Evolutionary conservation across 2,888 invertebrate genomes (phyloP).

Genomic region (Frankliniella fusca): DNA sequence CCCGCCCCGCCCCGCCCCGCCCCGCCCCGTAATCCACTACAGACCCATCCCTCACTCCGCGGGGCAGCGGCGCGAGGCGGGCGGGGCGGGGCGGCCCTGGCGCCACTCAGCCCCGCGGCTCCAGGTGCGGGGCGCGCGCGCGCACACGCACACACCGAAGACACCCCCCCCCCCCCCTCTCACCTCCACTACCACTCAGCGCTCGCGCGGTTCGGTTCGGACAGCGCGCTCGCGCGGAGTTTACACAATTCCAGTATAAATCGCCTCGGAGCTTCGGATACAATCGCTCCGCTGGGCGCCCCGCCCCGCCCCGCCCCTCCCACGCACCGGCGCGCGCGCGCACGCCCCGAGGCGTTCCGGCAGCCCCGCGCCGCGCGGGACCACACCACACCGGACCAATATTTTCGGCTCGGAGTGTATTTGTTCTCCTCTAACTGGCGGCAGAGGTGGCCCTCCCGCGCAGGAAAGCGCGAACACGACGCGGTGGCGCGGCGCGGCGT

Average conservation of each 20-base stretch:
- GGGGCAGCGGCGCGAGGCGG: background rate
- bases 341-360: constrained; percentile 4
- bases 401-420: constrained; percentile 20
- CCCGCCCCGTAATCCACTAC: background rate
- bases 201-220: too few relatives aligned
- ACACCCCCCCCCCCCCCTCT: background rate
- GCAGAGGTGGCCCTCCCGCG: background rate
- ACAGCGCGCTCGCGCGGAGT: background rate
- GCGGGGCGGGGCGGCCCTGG: background rate
- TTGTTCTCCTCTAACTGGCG: background rate
- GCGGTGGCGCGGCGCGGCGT: constrained; percentile 3
- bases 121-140: background rate
- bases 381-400: background rate
- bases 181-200: background rate
- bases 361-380: constrained; percentile 9
- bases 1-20: too few relatives aligned
- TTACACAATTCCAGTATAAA: constrained; percentile 20
- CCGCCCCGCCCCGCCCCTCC: constrained; percentile 35
- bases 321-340: constrained; percentile 36
- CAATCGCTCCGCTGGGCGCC: constrained; percentile 5
- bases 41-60: background rate
- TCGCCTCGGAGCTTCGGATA: background rate
- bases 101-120: too few relatives aligned
- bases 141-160: too few relatives aligned
- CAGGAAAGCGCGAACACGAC: constrained; percentile 2